Evolutionary conservation across 1,140 invertebrate species (phyloP).

Genomic region (Leptinotarsa lineolata): DNA sequence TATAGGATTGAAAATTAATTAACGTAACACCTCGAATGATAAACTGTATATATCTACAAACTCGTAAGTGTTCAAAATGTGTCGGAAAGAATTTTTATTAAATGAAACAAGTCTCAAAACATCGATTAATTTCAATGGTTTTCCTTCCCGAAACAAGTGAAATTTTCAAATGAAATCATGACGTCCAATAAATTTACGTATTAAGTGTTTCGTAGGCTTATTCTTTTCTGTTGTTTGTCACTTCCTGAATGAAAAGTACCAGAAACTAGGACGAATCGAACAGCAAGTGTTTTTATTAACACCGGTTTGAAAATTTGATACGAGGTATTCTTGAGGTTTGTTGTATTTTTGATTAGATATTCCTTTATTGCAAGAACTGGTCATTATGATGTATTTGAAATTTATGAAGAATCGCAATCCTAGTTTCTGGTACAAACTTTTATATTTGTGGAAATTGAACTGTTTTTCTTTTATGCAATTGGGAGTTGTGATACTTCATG

Average conservation of each 20-base stretch:
- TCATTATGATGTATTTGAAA: too few relatives aligned
- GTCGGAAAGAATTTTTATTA: conserved; percentile 18
- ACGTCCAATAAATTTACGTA: conserved; percentile 13
- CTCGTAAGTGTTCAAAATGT: conserved; percentile 17
- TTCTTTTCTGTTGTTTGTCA: not conserved
- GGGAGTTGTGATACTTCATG: conserved; percentile 14
- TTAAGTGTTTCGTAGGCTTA: not conserved
- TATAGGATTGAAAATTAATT: conserved; percentile 14
- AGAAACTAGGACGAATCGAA: too few relatives aligned
- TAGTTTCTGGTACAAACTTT: not conserved
- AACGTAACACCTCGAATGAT: not conserved
- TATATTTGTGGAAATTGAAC: not conserved
- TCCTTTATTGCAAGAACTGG: too few relatives aligned
- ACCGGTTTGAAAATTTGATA: too few relatives aligned
- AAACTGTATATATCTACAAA: conserved; percentile 20
- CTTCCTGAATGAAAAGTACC: too few relatives aligned
- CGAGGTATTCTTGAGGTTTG: too few relatives aligned
- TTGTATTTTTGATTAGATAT: too few relatives aligned
- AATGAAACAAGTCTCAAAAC: conserved; percentile 16
- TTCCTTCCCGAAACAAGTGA: conserved; percentile 11
- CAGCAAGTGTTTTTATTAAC: too few relatives aligned
- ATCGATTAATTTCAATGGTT: conserved; percentile 22
- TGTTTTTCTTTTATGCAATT: not conserved
- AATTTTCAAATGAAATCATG: conserved; percentile 9
- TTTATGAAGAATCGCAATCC: not conserved